Conservation (phyloP, 2,113 vertebrate genomes). For the Acrocephalus arundinaceus region DNA sequence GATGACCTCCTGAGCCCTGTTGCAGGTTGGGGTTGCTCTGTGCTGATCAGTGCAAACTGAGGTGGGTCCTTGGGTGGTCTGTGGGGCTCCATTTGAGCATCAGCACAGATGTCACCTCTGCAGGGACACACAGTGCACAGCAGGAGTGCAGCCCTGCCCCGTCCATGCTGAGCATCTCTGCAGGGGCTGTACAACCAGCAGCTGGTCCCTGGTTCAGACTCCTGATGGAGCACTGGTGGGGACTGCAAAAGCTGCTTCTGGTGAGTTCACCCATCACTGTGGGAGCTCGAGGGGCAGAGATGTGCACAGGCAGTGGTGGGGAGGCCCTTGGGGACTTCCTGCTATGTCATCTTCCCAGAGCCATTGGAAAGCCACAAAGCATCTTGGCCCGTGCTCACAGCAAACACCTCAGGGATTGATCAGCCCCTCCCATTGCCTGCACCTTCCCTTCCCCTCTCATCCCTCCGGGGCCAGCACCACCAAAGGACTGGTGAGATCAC, state of each 20-base stretch:
- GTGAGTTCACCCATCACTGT: accelerated
- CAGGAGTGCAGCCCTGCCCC: accelerated
- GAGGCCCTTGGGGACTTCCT: not conserved
- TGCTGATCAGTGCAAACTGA: accelerated
- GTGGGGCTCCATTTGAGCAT: not conserved
- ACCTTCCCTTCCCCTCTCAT: not conserved
- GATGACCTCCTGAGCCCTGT: not conserved
- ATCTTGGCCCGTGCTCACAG: accelerated
- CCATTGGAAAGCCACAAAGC: not conserved
- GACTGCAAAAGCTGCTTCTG: not conserved
- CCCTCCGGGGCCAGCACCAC: not conserved
- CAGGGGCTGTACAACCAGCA: not conserved
- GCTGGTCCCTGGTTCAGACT: not conserved
- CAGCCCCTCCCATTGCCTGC: accelerated
- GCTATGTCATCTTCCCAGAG: accelerated
- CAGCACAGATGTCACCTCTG: not conserved
- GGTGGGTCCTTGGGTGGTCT: not conserved
- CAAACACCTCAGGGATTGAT: not conserved
- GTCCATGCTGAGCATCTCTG: accelerated
- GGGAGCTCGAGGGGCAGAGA: not conserved
- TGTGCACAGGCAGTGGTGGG: accelerated
- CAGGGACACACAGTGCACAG: accelerated
- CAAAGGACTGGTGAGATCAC: not conserved
- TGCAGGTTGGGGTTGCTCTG: not conserved
- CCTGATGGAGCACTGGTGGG: accelerated